Evolutionary conservation across 1,140 invertebrate species (phyloP).

Genomic region (Solenopsis invicta): DNA sequence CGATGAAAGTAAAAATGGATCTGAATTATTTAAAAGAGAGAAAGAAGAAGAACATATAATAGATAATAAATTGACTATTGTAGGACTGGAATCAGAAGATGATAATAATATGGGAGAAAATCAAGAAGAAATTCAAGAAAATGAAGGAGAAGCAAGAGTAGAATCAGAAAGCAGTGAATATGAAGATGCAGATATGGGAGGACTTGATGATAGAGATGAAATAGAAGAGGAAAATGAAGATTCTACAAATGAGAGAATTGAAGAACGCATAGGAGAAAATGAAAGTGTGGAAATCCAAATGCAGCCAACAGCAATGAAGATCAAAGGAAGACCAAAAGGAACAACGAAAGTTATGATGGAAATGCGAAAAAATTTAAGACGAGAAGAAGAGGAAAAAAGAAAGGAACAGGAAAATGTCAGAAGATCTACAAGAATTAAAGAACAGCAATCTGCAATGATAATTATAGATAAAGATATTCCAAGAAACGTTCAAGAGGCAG

Average conservation of each 20-base stretch:
- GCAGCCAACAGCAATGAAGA: background rate
- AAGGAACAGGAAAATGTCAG: background rate
- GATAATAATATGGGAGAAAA: background rate
- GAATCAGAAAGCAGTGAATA: background rate
- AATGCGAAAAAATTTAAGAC: background rate
- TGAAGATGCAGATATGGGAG: background rate
- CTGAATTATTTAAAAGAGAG: background rate
- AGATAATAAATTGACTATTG: background rate
- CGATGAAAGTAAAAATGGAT: slow-evolving; percentile 7
- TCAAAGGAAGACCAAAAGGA: too few species aligned
- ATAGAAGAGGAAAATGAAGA: background rate
- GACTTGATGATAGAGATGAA: too few species aligned
- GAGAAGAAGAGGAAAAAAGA: background rate
- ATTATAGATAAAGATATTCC: slow-evolving; percentile 24
- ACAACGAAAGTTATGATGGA: background rate
- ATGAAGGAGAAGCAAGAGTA: background rate
- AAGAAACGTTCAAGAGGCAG: background rate
- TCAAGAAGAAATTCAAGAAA: background rate
- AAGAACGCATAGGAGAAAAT: too few species aligned
- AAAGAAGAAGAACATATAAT: too few species aligned
- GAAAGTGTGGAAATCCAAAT: background rate
- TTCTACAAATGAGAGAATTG: too few species aligned
- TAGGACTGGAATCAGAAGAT: background rate
- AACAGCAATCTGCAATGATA: background rate
- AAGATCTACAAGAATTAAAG: slow-evolving; percentile 18